These are phyloP conservation scores for Silurus glanis DNA, from an alignment of 2,113 vertebrate species.

Conservation along the genomic window DNA sequence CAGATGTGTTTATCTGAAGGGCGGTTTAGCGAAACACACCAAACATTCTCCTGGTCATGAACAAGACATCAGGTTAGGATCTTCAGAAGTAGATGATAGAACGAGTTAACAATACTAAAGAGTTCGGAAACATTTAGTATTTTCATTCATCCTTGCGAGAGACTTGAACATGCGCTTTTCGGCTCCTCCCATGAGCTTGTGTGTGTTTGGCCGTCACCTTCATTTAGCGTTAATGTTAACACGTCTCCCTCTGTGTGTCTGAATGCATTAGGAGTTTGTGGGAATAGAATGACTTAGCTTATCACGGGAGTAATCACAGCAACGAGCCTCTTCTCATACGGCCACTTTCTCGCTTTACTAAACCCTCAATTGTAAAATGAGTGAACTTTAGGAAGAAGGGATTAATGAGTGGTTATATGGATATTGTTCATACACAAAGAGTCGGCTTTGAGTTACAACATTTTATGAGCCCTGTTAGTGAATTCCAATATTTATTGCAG, in stretches of 20 bases:
- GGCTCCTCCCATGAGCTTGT: conserved; percentile 38
- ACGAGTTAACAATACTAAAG: neutral
- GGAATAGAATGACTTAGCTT: conserved; percentile 70
- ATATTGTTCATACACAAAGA: neutral
- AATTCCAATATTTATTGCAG: neutral
- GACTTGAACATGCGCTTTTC: conserved; percentile 46
- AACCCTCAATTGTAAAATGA: neutral
- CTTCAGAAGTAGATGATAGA: neutral
- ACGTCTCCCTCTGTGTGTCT: conserved; percentile 53
- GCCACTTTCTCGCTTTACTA: conserved; percentile 55
- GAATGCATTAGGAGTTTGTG: conserved; percentile 69
- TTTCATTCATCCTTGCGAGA: neutral
- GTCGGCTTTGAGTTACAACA: neutral
- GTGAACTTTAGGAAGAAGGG: neutral
- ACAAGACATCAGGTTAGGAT: neutral
- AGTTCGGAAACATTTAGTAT: neutral
- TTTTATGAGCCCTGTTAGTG: neutral
- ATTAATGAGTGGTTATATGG: neutral
- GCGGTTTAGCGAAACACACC: neutral
- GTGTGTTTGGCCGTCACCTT: conserved; percentile 61
- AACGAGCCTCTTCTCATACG: conserved; percentile 64
- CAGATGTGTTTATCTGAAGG: neutral
- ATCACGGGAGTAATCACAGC: conserved; percentile 75
- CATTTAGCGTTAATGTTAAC: conserved; percentile 71
- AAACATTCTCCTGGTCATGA: neutral